These are phyloP conservation scores for Eupithecia dodoneata DNA, from an alignment of 2,888 invertebrate species.

Conservation along the genomic window DNA sequence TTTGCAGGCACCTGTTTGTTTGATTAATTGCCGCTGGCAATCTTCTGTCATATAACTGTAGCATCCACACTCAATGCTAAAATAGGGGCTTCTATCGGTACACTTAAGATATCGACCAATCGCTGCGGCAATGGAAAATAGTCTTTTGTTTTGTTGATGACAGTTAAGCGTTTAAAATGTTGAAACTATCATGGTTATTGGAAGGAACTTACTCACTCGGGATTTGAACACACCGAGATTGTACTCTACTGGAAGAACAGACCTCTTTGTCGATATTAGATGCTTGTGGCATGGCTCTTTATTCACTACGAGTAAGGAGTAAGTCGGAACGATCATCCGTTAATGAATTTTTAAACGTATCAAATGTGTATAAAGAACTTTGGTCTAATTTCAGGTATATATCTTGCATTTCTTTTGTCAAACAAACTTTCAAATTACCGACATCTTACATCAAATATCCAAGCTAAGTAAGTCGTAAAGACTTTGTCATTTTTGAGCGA, in stretches of 20 bases:
- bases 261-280: background rate
- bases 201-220: no score
- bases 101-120: background rate
- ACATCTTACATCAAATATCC: background rate
- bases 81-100: constrained; percentile 7
- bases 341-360: background rate
- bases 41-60: constrained; percentile 71
- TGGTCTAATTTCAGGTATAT: background rate
- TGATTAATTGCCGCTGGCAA: constrained; percentile 73
- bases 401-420: background rate
- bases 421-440: background rate
- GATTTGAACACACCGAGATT: no score
- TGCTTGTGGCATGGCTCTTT: background rate
- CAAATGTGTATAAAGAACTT: background rate
- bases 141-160: no score
- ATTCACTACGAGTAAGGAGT: background rate
- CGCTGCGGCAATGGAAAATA: background rate
- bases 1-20: constrained; percentile 76
- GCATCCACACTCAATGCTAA: constrained; percentile 48
- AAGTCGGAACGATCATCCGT: background rate
- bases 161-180: no score
- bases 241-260: no score
- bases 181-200: no score
- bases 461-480: background rate
- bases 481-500: background rate